Evolutionary conservation across 1,140 invertebrate species (phyloP), one percentile per base, ranked within the genome.

Genomic region (Brevipalpus yothersi): DNA sequence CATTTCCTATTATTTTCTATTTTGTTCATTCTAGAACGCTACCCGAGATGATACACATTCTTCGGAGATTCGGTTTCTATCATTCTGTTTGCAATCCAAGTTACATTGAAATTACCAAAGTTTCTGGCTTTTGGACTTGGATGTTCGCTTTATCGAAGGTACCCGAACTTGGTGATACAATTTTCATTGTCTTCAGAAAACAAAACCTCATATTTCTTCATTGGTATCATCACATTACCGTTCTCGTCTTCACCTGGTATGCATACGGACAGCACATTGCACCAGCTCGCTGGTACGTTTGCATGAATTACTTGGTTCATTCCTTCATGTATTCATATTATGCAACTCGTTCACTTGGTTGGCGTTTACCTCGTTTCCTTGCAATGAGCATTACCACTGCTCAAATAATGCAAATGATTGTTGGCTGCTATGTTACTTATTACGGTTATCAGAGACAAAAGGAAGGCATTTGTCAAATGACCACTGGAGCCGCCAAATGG

Each of bases 321-420:
- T 86, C 89, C 61, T 76, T 94, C 64, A 98, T 98, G 94, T 97
- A 97, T 73, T 80, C 84, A 4, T 98, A 98, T 72, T 97, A 94
- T 72, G 86, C 87, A 0, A 71, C 94, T 9, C 79, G 84, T 63
- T 86, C 90, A 53, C 82, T 93, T 77, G 80, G 83, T 53, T 84
- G 87, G 69, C 78, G 77, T 64, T 80, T 92, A 43, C 91, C 92
- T 15, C 64, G 65, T 61, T 79, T 77, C 65, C 79, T 97, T 53
- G 82, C 88, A 41, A 94, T 97, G 83, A 71, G 83, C 56, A 93
- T 98, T 65, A 98, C 93, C 5, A 76, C 80, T 9, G 75, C 92
- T 41, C 94, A 98, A 70, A 76, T 96, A 10, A 75, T 80, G 1
- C 93, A 98, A 74, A 98, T 98, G 93, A 77, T 95, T 19, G 17